phyloP scores from a whole-genome alignment of 2,113 vertebrate species.

The Poecile atricapillus region DNA sequence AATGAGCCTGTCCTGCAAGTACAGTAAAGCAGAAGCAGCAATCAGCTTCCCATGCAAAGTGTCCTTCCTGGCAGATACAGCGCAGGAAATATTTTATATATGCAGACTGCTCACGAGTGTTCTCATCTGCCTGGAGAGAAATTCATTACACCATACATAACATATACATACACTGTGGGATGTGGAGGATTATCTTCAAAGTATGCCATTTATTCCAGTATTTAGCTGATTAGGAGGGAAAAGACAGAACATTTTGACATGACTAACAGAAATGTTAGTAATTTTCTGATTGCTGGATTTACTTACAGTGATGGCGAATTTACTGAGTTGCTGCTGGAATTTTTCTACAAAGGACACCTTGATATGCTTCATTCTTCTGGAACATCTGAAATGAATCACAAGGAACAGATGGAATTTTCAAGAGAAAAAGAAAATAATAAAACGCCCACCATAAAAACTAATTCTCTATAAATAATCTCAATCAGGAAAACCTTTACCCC shows the following conservation, averaged over 20 bases:
- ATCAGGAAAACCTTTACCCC: slow-evolving; percentile 26
- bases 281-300: background rate
- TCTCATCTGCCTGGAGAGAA: background rate
- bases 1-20: background rate
- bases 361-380: background rate
- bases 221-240: background rate
- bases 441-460: slow-evolving; percentile 15
- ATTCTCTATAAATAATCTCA: slow-evolving; percentile 44
- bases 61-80: background rate
- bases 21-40: background rate
- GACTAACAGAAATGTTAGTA: background rate
- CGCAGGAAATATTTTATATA: background rate
- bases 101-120: background rate
- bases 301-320: slow-evolving; percentile 15
- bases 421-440: slow-evolving; percentile 40
- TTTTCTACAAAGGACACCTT: background rate
- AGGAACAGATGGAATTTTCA: background rate
- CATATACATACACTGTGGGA: background rate
- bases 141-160: background rate
- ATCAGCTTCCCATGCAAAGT: background rate
- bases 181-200: background rate
- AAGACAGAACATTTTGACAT: background rate
- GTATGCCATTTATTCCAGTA: background rate
- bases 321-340: slow-evolving; percentile 1
- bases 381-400: slow-evolving; percentile 46